phyloP scores from a whole-genome alignment of 2,888 invertebrate genomes.

The Pseudococcus jackbeardsleyi region DNA sequence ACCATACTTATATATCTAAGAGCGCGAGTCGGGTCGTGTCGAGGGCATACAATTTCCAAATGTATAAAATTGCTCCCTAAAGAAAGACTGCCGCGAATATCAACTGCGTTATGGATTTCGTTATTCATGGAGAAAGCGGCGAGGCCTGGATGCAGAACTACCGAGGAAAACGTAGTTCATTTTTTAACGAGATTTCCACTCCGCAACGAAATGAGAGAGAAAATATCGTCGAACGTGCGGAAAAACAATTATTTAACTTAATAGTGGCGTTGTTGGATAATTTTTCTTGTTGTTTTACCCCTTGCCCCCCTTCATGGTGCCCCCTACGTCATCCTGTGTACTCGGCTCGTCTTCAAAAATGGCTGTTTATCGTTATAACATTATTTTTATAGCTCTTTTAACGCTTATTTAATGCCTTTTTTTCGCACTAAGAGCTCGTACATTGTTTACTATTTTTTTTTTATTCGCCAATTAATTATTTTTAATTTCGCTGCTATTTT shows the following conservation, averaged over 20 bases:
- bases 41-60: not conserved
- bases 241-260: slow-evolving; percentile 36
- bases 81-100: not conserved
- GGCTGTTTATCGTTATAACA: slow-evolving; percentile 20
- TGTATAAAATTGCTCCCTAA: slow-evolving; percentile 29
- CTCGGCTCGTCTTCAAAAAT: not conserved
- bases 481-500: not conserved
- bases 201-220: not conserved
- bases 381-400: slow-evolving; percentile 38
- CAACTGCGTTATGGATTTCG: not conserved
- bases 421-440: not conserved
- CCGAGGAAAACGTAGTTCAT: not conserved
- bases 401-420: slow-evolving; percentile 44
- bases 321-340: not conserved
- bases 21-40: not conserved
- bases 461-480: slow-evolving; percentile 36
- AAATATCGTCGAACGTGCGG: slow-evolving; percentile 29
- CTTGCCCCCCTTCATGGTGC: too few species aligned
- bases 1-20: too few species aligned
- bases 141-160: not conserved
- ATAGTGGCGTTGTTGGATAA: slow-evolving; percentile 35
- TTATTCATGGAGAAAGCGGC: not conserved
- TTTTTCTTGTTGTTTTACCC: slow-evolving; percentile 25
- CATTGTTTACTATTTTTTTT: not conserved
- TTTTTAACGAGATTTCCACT: slow-evolving; percentile 41